These are phyloP conservation scores for Syngnathus typhle DNA, from an alignment of 2,113 vertebrate genomes.

Conservation along the genomic window DNA sequence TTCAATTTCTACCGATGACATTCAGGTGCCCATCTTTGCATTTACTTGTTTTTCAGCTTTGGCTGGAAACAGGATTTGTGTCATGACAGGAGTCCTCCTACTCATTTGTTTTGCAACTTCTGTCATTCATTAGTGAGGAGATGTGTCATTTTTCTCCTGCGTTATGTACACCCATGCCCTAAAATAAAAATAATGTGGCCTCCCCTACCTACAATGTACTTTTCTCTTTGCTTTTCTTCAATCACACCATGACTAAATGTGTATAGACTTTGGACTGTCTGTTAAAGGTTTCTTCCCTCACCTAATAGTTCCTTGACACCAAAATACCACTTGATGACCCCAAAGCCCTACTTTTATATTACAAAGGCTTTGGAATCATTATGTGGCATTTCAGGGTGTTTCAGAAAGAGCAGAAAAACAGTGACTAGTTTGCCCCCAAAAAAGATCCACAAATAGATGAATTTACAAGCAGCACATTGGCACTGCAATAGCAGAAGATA, in stretches of 20 bases:
- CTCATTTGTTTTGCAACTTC: slow-evolving; percentile 5
- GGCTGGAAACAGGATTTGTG: slow-evolving; percentile 1
- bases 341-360: not conserved
- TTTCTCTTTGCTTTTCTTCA: not conserved
- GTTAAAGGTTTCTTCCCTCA: not conserved
- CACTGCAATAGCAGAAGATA: too few species aligned
- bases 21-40: not conserved
- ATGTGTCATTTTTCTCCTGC: slow-evolving; percentile 22
- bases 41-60: slow-evolving; percentile 15
- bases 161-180: not conserved
- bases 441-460: not conserved
- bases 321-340: not conserved
- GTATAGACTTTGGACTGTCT: not conserved
- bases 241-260: not conserved
- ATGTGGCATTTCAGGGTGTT: too few species aligned
- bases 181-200: slow-evolving; percentile 7
- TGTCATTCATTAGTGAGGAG: slow-evolving; percentile 39
- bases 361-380: not conserved
- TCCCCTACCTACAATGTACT: slow-evolving; percentile 35
- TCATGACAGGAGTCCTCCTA: not conserved
- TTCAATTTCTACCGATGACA: too few species aligned
- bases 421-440: not conserved
- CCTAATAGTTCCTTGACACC: not conserved
- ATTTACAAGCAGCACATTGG: not conserved
- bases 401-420: not conserved